phyloP scores from a whole-genome alignment of 2,797 vertebrate genomes.

The Anableps anableps region DNA sequence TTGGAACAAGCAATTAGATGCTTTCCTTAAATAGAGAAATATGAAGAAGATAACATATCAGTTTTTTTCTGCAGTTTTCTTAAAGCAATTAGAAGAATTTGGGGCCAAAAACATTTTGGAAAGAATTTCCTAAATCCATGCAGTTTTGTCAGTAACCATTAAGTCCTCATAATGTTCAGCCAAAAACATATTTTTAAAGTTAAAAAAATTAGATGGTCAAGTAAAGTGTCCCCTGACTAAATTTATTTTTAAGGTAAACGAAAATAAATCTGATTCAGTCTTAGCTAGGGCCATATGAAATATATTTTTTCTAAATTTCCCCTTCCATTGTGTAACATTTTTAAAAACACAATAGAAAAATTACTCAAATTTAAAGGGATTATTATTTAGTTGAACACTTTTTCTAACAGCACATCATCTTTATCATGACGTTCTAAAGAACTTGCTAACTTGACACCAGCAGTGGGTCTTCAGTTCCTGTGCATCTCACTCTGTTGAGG shows the following conservation, averaged over 20 bases:
- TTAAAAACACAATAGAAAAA: not conserved
- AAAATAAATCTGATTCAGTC: not conserved
- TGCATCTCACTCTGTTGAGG: not conserved
- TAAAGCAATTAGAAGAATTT: not conserved
- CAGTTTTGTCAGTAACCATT: not conserved
- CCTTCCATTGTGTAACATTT: not conserved
- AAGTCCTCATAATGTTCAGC: too few species aligned
- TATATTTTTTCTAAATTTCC: not conserved
- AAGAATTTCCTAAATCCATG: not conserved
- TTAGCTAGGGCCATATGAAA: not conserved
- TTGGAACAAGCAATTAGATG: not conserved
- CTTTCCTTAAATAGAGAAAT: not conserved
- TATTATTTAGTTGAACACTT: not conserved
- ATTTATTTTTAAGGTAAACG: too few species aligned
- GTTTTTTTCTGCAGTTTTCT: not conserved
- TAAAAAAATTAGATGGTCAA: too few species aligned
- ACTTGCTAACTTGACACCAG: not conserved
- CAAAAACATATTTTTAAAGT: too few species aligned
- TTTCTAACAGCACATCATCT: not conserved
- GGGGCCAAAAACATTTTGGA: not conserved
- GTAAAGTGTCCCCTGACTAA: too few species aligned
- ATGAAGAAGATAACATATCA: not conserved
- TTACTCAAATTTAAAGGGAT: not conserved
- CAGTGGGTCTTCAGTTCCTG: not conserved
- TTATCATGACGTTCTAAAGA: not conserved